Evolutionary conservation across 2,113 vertebrate genomes (phyloP).

Genomic region (Periophthalmodon schlosseri): DNA sequence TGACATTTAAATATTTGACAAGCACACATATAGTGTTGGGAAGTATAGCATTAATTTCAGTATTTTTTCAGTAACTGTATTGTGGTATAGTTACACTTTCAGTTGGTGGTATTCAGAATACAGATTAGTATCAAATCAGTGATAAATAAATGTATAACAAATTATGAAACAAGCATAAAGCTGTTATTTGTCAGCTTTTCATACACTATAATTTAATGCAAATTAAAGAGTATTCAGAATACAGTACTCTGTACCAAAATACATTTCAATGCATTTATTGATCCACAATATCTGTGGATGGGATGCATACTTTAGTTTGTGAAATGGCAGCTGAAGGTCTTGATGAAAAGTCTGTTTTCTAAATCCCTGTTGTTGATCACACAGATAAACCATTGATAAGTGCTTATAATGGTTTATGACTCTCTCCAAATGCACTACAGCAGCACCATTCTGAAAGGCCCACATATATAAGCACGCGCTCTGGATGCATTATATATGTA

Average conservation of each 20-base stretch:
- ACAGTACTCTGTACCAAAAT: neutral
- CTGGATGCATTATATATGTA: slow-evolving; percentile 81
- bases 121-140: too few relatives aligned
- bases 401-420: slow-evolving; percentile 69
- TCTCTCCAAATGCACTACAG: slow-evolving; percentile 78
- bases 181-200: too few relatives aligned
- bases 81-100: too few relatives aligned
- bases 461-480: slow-evolving; percentile 80
- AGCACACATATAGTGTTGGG: too few relatives aligned
- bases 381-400: slow-evolving; percentile 66
- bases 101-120: too few relatives aligned
- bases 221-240: too few relatives aligned
- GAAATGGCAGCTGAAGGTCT: slow-evolving; percentile 55
- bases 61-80: too few relatives aligned
- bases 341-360: slow-evolving; percentile 38
- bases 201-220: too few relatives aligned
- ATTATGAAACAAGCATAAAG: too few relatives aligned
- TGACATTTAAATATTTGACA: neutral
- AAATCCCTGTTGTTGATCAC: slow-evolving; percentile 37
- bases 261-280: neutral
- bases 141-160: neutral
- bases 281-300: neutral
- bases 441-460: slow-evolving; percentile 62
- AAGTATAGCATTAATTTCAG: too few relatives aligned
- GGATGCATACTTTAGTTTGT: neutral